Evolutionary conservation across 2,113 vertebrate genomes (phyloP), one percentile per base, ranked within the genome.

Genomic region (Ochotona princeps): DNA sequence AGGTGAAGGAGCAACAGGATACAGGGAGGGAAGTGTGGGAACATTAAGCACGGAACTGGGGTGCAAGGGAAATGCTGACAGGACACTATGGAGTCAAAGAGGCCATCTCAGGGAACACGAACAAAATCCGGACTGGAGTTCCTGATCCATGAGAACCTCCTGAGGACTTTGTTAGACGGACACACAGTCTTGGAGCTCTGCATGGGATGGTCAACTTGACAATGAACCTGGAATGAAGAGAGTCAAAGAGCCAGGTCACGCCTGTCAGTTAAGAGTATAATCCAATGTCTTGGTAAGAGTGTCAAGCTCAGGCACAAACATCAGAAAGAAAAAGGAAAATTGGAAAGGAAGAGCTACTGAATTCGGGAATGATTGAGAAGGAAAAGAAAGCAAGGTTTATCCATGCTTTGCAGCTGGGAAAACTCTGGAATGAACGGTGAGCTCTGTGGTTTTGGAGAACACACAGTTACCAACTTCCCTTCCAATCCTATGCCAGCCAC

Each of bases 41-140:
- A 32, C 9, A 0, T 10, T 17, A 35, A 47, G 14, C 14, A 7
- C 3, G 44, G 51, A 6, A 28, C 28, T 30, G 7, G 60, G 85
- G 79, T 11, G 23, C 47, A 18, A 44, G 32, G 61, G 20, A 0
- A 6, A 38, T 0, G 65, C 8, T 0, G 8, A 63, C 0, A 8
- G 6, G 12, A 73, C 21, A 17, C 47, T 2, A 4, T 26, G 8
- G 7, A 30, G 54, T 20, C 10, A 7, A 8, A 74, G 60, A 30
- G 30, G 26, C 20, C 73, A 6, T 17, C 8, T 28, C 44, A 17
- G 8, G 17, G 14, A n/a, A n/a, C n/a, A 8, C 28, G 20, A 15
- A 8, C 7, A 30, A 8, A 49, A n/a, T 38, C 13, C 7, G 30
- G 38, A n/a, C 8, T 17, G 20, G 26, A 54, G 65, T 35, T 44